A percentile compares a stretch with the other conserved stretches of the same genome.
These are phyloP conservation scores for Calliphora vicina DNA, from an alignment of 1,140 invertebrate genomes.

Conservation along the genomic window DNA sequence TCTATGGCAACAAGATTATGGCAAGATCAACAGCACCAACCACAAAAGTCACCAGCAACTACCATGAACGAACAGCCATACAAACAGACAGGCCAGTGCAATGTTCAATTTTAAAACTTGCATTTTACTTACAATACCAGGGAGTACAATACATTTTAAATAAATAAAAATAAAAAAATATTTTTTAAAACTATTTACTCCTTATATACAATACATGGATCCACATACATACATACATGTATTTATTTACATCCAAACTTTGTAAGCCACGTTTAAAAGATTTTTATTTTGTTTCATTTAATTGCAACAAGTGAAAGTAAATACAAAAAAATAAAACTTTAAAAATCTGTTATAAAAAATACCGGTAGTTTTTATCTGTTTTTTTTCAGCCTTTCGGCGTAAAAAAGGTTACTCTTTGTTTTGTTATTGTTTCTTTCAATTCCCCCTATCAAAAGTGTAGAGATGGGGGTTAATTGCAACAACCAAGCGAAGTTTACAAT, in stretches of 20 bases:
- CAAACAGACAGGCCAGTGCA: not conserved
- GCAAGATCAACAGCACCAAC: slow-evolving; percentile 8
- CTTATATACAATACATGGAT: too few species aligned
- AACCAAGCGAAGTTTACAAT: not conserved
- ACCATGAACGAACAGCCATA: not conserved
- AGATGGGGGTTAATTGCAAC: not conserved
- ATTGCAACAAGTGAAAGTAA: slow-evolving; percentile 13
- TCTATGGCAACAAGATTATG: slow-evolving; percentile 8
- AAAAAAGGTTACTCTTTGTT: not conserved
- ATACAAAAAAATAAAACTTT: not conserved
- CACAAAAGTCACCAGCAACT: not conserved
- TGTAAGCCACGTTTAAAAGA: not conserved
- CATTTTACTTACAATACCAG: not conserved
- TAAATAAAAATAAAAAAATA: not conserved
- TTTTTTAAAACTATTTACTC: not conserved
- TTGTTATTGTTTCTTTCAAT: not conserved
- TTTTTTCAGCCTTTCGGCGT: not conserved
- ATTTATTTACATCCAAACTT: not conserved
- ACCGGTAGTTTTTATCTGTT: not conserved
- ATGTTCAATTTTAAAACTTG: not conserved
- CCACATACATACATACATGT: too few species aligned
- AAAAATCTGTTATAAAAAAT: slow-evolving; percentile 4
- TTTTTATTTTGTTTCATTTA: not conserved
- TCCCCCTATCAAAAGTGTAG: not conserved
- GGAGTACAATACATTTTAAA: slow-evolving; percentile 1